These are phyloP conservation scores for Sebastiscus tertius DNA, from an alignment of 2,797 vertebrate genomes.

Conservation along the genomic window DNA sequence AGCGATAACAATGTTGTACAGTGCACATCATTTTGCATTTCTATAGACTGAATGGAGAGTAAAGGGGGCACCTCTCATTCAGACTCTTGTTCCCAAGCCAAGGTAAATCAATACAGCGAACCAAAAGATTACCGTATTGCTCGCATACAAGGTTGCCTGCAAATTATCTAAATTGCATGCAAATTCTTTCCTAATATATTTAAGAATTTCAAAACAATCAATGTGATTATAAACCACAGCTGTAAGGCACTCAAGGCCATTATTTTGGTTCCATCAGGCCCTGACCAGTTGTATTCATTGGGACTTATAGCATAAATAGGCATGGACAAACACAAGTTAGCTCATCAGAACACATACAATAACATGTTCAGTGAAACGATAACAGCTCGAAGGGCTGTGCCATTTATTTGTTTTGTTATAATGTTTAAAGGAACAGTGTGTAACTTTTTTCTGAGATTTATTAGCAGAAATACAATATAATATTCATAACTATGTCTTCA, in stretches of 20 bases:
- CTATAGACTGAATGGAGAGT: slow-evolving; percentile 35
- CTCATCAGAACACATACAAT: neutral
- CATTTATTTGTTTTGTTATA: neutral
- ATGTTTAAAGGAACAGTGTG: neutral
- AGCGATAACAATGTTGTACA: slow-evolving; percentile 56
- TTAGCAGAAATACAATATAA: too few relatives aligned
- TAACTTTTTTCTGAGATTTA: too few relatives aligned
- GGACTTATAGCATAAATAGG: slow-evolving; percentile 3
- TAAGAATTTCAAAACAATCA: slow-evolving; percentile 37
- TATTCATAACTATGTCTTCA: too few relatives aligned
- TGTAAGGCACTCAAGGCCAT: slow-evolving; percentile 42
- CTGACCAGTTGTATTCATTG: slow-evolving; percentile 9
- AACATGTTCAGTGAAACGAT: neutral
- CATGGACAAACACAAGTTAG: slow-evolving; percentile 20
- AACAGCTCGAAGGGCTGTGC: neutral
- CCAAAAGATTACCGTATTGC: slow-evolving; percentile 16
- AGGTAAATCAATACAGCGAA: slow-evolving; percentile 49
- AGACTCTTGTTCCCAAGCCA: slow-evolving; percentile 26
- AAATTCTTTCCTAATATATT: slow-evolving; percentile 1
- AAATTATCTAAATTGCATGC: slow-evolving; percentile 25
- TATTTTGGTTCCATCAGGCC: slow-evolving; percentile 24
- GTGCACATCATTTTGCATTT: slow-evolving; percentile 30
- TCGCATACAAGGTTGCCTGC: slow-evolving; percentile 10
- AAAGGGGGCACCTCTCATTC: slow-evolving; percentile 44
- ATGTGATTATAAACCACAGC: slow-evolving; percentile 10